Evolutionary conservation across 2,888 invertebrate genomes (phyloP).

Genomic region (Phyllotreta striolata): DNA sequence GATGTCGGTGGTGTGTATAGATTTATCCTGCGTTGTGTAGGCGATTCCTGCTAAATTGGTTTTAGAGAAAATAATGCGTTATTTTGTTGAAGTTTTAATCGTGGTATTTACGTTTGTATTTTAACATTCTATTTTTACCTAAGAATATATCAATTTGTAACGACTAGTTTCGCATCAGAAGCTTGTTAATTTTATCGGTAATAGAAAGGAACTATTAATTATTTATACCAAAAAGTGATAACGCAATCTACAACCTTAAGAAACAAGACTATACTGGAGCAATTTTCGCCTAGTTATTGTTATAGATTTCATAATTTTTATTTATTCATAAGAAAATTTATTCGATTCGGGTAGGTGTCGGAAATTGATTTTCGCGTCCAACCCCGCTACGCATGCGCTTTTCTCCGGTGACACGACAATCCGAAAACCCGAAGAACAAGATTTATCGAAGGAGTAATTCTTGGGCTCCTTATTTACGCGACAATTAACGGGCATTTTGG

Average conservation of each 20-base stretch:
- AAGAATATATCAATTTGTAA: too few species aligned
- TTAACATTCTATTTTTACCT: too few species aligned
- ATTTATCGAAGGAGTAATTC: slow-evolving; percentile 5
- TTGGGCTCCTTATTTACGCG: not conserved
- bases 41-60: too few species aligned
- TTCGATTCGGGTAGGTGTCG: slow-evolving; percentile 37
- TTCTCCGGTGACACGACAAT: slow-evolving; percentile 13
- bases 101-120: too few species aligned
- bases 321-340: slow-evolving; percentile 22
- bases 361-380: slow-evolving; percentile 42
- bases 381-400: slow-evolving; percentile 33
- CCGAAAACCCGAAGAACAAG: slow-evolving; percentile 6
- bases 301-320: not conserved
- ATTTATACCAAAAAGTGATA: not conserved
- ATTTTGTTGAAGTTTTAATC: too few species aligned
- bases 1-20: not conserved
- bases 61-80: too few species aligned
- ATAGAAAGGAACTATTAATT: not conserved
- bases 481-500: not conserved
- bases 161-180: too few species aligned
- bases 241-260: not conserved
- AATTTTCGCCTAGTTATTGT: not conserved
- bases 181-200: slow-evolving; percentile 10
- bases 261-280: not conserved
- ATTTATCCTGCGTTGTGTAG: too few species aligned